A percentile compares a stretch with the other conserved stretches of the same genome.
These are phyloP conservation scores for Varecia variegata DNA, from an alignment of 2,797 vertebrate species.

Conservation along the genomic window DNA sequence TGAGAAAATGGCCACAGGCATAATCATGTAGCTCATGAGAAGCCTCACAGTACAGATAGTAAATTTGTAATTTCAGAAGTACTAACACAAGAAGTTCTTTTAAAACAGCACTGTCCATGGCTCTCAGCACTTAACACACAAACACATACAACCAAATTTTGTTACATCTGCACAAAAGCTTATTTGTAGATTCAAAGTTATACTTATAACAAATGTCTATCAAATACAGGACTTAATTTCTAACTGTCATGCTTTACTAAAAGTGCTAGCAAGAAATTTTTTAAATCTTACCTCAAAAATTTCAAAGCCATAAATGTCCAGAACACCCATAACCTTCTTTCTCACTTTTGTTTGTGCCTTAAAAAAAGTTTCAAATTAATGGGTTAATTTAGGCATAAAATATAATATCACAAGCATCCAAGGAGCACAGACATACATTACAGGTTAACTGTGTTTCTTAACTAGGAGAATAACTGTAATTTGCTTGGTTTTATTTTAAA, in stretches of 20 bases:
- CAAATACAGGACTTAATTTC: not conserved
- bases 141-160: not conserved
- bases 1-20: not conserved
- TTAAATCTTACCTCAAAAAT: constrained; percentile 95
- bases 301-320: constrained; percentile 99
- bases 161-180: not conserved
- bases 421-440: not conserved
- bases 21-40: not conserved
- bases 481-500: not conserved
- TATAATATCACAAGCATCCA: constrained; percentile 6
- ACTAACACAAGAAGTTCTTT: not conserved
- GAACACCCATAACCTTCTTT: constrained; percentile 99
- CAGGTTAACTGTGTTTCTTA: not conserved
- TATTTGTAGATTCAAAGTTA: not conserved
- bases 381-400: constrained; percentile 28
- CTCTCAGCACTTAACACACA: not conserved
- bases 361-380: constrained; percentile 36
- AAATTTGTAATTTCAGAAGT: not conserved
- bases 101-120: not conserved
- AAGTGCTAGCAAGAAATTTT: not conserved
- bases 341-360: constrained; percentile 95
- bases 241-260: constrained; percentile 2
- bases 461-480: not conserved
- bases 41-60: not conserved
- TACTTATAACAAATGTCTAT: not conserved